phyloP scores from a whole-genome alignment of 1,140 invertebrate species.

The Choristoneura fumiferana region DNA sequence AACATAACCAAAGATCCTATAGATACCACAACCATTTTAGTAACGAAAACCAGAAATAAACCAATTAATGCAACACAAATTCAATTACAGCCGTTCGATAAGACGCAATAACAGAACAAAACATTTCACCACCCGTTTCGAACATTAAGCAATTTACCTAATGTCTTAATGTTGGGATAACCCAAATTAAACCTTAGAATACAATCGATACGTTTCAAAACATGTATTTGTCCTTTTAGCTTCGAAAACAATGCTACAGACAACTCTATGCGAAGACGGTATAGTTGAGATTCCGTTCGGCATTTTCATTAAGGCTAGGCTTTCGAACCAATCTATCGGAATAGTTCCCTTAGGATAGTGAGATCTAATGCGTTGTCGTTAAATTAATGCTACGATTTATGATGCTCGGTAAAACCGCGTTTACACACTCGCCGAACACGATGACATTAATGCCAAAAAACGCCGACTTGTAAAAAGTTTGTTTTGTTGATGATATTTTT shows the following conservation, averaged over 20 bases:
- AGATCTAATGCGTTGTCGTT: constrained; percentile 72
- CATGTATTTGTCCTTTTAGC: no score
- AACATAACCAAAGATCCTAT: no score
- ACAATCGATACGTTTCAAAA: constrained; percentile 45
- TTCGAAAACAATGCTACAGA: no score
- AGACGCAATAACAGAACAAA: constrained; percentile 45
- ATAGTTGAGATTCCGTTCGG: constrained; percentile 23
- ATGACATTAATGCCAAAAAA: no score
- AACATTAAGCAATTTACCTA: constrained; percentile 70
- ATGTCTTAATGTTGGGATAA: constrained; percentile 38
- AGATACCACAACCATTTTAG: no score
- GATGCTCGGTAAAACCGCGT: constrained; percentile 33
- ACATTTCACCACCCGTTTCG: constrained; percentile 56
- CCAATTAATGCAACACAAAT: constrained; percentile 10
- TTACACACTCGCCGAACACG: no score
- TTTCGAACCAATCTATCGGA: constrained; percentile 54
- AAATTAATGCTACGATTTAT: constrained; percentile 75
- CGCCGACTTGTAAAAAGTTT: no score
- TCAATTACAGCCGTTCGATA: constrained; percentile 9
- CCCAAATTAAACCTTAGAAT: constrained; percentile 31
- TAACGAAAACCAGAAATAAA: not conserved
- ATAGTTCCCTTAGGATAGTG: constrained; percentile 64
- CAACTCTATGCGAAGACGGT: no score
- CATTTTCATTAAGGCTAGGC: constrained; percentile 29
- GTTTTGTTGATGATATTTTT: no score